Base-by-base conservation (phyloP, 2,888 invertebrate genomes). In the Eupeodes luniger region DNA sequence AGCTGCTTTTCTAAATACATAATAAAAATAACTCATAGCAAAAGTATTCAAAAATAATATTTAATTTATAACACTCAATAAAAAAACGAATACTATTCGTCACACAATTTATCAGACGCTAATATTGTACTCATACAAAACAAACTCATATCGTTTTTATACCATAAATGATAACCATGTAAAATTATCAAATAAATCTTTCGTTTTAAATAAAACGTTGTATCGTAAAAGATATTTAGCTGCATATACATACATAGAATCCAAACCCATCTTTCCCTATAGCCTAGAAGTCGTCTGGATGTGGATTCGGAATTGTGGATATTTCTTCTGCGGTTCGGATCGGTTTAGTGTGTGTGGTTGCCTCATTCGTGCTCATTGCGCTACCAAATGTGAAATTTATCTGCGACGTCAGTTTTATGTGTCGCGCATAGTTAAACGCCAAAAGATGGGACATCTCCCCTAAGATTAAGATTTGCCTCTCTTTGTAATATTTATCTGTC, bases 181-280 rank as follows among this genome's bases (percentile, higher is more conserved):
- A 85, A 81, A 88, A 85, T 85, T 88, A 85, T 88, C 85, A 88
- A 88, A 88, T 88, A 88, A 88, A 88, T 88, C 88, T 85, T 85
- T 81, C 34, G 11, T 84, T 62, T 67, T 53, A 55, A 67, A 84
- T 66, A 85, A 78, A 86, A 62, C 59, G 53, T 66, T 72, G 11
- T 16, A 47, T 62, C 40, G 3, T 59, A 12, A 36, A 51, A 72
- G 62, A 53, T 34, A 40, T 27, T 27, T 27, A 27, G 27, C 27
- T 40, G 40, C 40, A 9, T 7, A 9, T 40, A 36, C 7, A 4
- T 36, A 6, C 36, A 36, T 36, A 40, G 40, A 40, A 7, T 40
- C 40, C 40, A 40, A 9, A 40, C 6, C 40, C 6, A 64, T 12
- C 27, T 27, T 55, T 11, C 36, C 36, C 36, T 57, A 72, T 47